Evolutionary conservation across 2,888 invertebrate species (phyloP), one percentile per base, ranked within the genome.

Genomic region (Tridacna crocea): DNA sequence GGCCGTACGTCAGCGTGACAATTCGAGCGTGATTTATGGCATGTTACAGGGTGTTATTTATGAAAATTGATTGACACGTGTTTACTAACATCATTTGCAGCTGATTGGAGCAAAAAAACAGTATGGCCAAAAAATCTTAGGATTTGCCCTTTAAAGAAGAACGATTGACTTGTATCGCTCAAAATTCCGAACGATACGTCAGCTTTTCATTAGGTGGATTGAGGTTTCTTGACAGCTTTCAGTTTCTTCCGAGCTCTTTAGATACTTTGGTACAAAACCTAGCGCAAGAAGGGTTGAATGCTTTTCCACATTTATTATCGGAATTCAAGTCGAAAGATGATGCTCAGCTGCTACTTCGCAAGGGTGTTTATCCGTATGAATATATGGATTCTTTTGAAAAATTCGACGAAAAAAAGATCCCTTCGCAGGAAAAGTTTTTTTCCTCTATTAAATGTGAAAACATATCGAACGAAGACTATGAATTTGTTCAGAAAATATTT

Each of bases 281-380:
- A 36, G 80, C 72, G 13, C 47, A 46, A 24, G 83, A 85, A 47
- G 85, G 80, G n/a, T 73, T 83, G 19, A 26, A 65, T 61, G 47
- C 81, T 15, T 85, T 85, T 46, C 70, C 80, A 55, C 36, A 70
- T 55, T 77, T 86, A n/a, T 51, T 47, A 24, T 55, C 70, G 26
- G 78, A 77, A 76, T 76, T 78, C 61, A 13, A 60, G 17, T 51
- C 68, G 17, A 22, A 55, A 17, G 55, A 75, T 12, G 24, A 75
- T 46, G 77, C 36, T 24, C 13, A 22, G 19, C 55, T 87, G 47
- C 72, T 87, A 0, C 17, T 77, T 19, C 17, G 82, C 26, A 93
- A 93, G 82, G 92, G 92, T 15, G 84, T 93, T 15, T 93, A 94
- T 79, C 92, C 92, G 0, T 93, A 92, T 79, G 92, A 93, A 3